Evolutionary conservation across 37 sponge, comb jelly and placozoan species (phyloP), one percentile per base, ranked within the genome.

Genomic region (Diacarnus erythraeanus): DNA sequence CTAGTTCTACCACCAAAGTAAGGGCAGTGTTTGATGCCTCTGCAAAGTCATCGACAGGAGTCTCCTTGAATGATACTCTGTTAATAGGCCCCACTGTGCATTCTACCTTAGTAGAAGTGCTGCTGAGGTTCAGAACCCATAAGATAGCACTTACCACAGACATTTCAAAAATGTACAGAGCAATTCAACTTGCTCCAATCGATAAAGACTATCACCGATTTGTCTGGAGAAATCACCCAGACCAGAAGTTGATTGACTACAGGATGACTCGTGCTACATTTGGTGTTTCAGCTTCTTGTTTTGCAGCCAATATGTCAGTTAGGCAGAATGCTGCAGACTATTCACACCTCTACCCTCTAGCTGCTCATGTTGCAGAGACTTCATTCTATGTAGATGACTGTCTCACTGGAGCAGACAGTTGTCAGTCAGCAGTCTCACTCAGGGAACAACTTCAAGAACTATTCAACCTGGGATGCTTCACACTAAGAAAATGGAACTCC

Each of bases 211-310:
- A 30, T 18, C 79, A 78, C 33, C 66, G 79, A 64, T 78, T 78
- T 47, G 57, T 78, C 6, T 66, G 69, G 79, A 38, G 77, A 42
- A 29, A 29, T 2, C 5, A 26, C 26, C 66, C 66, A 15, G 36
- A 66, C 23, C 36, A 66, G 21, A 4, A 22, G 8, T 29, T 81
- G n/a, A n/a, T n/a, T n/a, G 21, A 72, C 22, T 78, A 66, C 36
- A 47, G 79, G 34, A 71, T 80, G 58, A 80, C 71, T 21, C 31
- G 80, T 4, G 9, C 70, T 23, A 71, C 60, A 21, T 80, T 80
- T 69, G 80, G 80, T 3, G 59, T 80, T 12, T 47, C 80, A 57
- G 69, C 80, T 15, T 78, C 65, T 6, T 65, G 67, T 40, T 78
- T 78, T 41, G 67, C 64, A 27, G 78, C 78, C 15, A 78, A 64